These are phyloP conservation scores for Phrynocephalus guinanensis DNA, from an alignment of 2,797 vertebrate genomes.

Conservation along the genomic window DNA sequence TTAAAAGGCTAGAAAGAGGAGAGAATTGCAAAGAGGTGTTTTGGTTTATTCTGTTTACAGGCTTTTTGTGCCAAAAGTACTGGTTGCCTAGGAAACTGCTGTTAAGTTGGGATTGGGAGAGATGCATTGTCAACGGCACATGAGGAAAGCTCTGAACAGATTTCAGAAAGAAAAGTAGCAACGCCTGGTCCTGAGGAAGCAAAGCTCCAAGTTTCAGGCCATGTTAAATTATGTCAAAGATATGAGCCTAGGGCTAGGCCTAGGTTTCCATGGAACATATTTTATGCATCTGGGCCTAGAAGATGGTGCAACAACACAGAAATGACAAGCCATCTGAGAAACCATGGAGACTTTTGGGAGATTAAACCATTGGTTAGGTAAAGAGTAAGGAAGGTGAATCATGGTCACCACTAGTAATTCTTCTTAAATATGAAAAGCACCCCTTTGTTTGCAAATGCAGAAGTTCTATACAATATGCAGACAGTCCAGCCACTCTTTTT, in stretches of 20 bases:
- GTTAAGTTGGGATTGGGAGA: constrained; percentile 53
- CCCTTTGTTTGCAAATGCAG: background rate
- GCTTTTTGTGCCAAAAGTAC: constrained; percentile 51
- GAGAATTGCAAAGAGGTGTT: constrained; percentile 48
- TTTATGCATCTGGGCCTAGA: constrained; percentile 33
- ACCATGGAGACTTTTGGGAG: background rate
- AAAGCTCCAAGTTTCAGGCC: constrained; percentile 1
- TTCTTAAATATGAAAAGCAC: background rate
- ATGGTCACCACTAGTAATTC: background rate
- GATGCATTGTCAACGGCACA: constrained; percentile 66
- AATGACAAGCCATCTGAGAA: background rate
- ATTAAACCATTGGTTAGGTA: background rate
- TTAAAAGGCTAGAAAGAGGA: background rate
- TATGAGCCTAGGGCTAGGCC: background rate
- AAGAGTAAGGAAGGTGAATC: background rate
- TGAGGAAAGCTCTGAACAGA: constrained; percentile 54
- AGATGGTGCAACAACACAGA: background rate
- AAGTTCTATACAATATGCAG: background rate
- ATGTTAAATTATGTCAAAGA: background rate
- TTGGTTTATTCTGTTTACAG: constrained; percentile 48
- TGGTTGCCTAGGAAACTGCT: constrained; percentile 77
- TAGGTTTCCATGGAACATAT: background rate
- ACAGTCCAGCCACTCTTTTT: background rate
- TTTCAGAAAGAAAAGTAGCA: constrained; percentile 51
- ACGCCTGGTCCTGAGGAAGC: constrained; percentile 46